phyloP scores from a whole-genome alignment of 2,888 invertebrate species.

The Plemyria rubiginata region DNA sequence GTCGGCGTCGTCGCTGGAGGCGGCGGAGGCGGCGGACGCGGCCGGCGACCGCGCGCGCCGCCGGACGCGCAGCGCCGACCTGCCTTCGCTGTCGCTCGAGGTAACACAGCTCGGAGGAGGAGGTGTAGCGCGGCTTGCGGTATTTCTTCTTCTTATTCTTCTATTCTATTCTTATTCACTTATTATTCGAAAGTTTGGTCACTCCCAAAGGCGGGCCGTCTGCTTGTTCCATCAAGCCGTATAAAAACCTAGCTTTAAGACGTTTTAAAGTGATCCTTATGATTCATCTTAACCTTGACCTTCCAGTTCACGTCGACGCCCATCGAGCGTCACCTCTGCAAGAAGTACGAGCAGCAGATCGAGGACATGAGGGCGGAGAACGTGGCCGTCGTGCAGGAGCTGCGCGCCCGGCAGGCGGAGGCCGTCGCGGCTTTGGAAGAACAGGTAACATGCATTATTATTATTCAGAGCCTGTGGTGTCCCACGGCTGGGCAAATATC shows the following conservation, averaged over 20 bases:
- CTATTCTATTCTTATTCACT: too few species aligned
- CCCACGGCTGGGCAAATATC: too few species aligned
- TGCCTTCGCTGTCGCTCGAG: conserved; percentile 63
- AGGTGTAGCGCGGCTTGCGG: too few species aligned
- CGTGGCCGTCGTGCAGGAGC: conserved; percentile 66
- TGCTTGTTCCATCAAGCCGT: too few species aligned
- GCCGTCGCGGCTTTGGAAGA: conserved; percentile 75
- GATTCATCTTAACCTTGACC: too few species aligned
- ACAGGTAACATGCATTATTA: conserved; percentile 51
- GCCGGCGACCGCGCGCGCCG: conserved; percentile 59
- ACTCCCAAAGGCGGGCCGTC: too few species aligned
- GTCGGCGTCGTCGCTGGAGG: conserved; percentile 58
- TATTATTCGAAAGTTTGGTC: too few species aligned
- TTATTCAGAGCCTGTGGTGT: neutral
- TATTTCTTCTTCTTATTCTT: too few species aligned
- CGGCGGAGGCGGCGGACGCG: conserved; percentile 57
- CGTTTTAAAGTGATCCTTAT: too few species aligned
- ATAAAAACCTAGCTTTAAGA: too few species aligned
- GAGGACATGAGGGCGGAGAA: conserved; percentile 76
- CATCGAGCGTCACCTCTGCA: conserved; percentile 60
- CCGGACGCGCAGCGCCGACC: conserved; percentile 63
- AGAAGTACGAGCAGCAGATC: conserved; percentile 64
- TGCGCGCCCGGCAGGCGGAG: conserved; percentile 72
- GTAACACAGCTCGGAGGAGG: too few species aligned
- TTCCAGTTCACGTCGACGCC: conserved; percentile 57